Evolutionary conservation across 1,140 invertebrate species (phyloP), one percentile per base, ranked within the genome.

Genomic region (Ladona fulva): DNA sequence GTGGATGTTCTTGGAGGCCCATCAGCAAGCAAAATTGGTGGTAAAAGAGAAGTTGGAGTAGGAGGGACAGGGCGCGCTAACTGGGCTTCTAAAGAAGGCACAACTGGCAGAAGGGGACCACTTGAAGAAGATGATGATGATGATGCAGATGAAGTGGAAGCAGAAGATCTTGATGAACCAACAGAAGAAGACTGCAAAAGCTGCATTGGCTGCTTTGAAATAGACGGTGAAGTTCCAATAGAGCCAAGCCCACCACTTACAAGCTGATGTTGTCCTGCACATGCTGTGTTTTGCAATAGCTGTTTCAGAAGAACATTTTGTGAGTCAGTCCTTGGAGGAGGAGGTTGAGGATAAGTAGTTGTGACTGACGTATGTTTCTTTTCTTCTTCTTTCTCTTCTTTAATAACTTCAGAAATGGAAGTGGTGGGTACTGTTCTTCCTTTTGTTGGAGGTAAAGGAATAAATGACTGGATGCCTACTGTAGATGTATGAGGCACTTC

Each of bases 241-340:
- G 52, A 66, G n/a, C 52, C 52, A 22, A 66, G 52, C 1, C 52
- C 52, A 66, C 52, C n/a, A 66, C 52, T 66, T 16, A 16, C 52
- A 19, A 79, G 73, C 84, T 29, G 87, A 86, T 81, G 83, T 85
- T 24, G 84, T 83, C 52, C 88, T 8, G 89, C 89, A 83, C 90
- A 91, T 8, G 89, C 93, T 12, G 93, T 94, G 81, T 95, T 96
- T 83, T 97, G 94, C 24, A 97, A 83, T 25, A 97, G 85, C 83
- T 97, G 94, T 82, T 97, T 97, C 24, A 97, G 84, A 22, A 97
- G 84, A 12, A 95, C 95, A 86, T 97, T 96, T 83, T 96, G 94
- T 0, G 93, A 93, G 80, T 95, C 93, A 5, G 76, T 78, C 29
- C 74, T 79, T 74, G 25, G 73, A 22, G 76, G 52, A 11, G 24